Conservation (phyloP, 2,888 invertebrate genomes). For the Lymantria dispar region DNA sequence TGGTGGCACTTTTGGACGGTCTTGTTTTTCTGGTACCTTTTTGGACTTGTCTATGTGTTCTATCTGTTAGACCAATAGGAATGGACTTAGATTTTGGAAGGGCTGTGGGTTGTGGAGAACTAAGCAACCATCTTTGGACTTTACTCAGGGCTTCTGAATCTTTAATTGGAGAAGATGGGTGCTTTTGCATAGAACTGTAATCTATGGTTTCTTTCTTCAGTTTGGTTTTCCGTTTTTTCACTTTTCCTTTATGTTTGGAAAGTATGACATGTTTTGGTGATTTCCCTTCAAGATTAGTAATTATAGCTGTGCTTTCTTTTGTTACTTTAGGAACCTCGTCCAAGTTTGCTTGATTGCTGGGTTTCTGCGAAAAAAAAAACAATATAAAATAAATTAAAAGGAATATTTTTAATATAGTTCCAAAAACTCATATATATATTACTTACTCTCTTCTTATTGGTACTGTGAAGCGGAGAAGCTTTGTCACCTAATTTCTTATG, state of each 20-base stretch:
- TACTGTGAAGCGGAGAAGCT: slow-evolving; percentile 66
- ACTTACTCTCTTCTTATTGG: slow-evolving; percentile 76
- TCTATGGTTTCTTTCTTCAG: slow-evolving; percentile 90
- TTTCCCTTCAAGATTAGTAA: slow-evolving; percentile 80
- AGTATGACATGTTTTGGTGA: slow-evolving; percentile 78
- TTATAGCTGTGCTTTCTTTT: slow-evolving; percentile 66
- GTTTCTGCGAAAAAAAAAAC: slow-evolving; percentile 48
- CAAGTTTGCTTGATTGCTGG: slow-evolving; percentile 57
- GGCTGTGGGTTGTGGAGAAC: slow-evolving; percentile 84
- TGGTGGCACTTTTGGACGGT: slow-evolving; percentile 87
- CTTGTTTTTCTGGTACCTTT: slow-evolving; percentile 80
- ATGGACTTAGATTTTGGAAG: slow-evolving; percentile 93
- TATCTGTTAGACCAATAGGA: slow-evolving; percentile 86
- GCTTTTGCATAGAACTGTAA: slow-evolving; percentile 86
- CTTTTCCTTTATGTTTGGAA: slow-evolving; percentile 73
- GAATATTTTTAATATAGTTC: background rate
- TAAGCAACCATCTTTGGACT: slow-evolving; percentile 93
- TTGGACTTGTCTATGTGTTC: slow-evolving; percentile 67
- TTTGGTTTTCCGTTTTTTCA: slow-evolving; percentile 80
- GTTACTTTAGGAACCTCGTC: slow-evolving; percentile 63
- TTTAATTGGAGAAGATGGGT: slow-evolving; percentile 78
- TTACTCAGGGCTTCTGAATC: slow-evolving; percentile 85
- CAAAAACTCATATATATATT: background rate
- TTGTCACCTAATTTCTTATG: slow-evolving; percentile 69
- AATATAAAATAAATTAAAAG: background rate